Evolutionary conservation across 1,140 invertebrate genomes (phyloP).

Genomic region (Nasonia giraulti): DNA sequence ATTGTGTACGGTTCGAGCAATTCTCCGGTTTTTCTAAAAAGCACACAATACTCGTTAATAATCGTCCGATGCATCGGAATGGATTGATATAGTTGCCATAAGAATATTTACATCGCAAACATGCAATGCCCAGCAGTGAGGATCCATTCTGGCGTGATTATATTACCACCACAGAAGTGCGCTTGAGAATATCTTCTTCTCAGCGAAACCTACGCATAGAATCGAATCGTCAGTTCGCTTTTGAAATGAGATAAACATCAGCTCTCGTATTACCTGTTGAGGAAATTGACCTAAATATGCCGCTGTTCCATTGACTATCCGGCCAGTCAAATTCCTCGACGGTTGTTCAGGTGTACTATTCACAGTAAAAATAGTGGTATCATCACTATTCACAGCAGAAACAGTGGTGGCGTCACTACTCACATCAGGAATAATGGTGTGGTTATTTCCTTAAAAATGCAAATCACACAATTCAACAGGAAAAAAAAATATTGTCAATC

Average conservation of each 20-base stretch:
- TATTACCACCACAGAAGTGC: slow-evolving; percentile 48
- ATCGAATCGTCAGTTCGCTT: background rate
- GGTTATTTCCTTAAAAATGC: background rate
- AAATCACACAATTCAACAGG: background rate
- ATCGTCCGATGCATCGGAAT: background rate
- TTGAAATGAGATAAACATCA: too few species aligned
- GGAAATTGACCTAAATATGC: slow-evolving; percentile 45
- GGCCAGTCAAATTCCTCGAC: background rate
- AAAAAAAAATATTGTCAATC: too few species aligned
- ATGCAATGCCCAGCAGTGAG: slow-evolving; percentile 46
- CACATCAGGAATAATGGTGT: background rate
- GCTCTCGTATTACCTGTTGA: slow-evolving; percentile 22
- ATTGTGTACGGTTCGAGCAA: slow-evolving; percentile 10
- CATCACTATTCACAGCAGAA: background rate
- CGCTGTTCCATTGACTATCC: slow-evolving; percentile 47
- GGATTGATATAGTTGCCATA: background rate
- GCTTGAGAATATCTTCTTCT: slow-evolving; percentile 37
- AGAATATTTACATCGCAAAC: slow-evolving; percentile 20
- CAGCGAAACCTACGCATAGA: slow-evolving; percentile 39
- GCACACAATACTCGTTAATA: background rate
- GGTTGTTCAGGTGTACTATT: background rate
- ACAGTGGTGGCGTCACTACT: background rate
- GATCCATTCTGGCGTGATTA: slow-evolving; percentile 21
- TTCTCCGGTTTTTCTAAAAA: background rate
- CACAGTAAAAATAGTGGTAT: background rate